These are phyloP conservation scores for Patella pellucida DNA, from an alignment of 2,888 invertebrate genomes.

Conservation along the genomic window DNA sequence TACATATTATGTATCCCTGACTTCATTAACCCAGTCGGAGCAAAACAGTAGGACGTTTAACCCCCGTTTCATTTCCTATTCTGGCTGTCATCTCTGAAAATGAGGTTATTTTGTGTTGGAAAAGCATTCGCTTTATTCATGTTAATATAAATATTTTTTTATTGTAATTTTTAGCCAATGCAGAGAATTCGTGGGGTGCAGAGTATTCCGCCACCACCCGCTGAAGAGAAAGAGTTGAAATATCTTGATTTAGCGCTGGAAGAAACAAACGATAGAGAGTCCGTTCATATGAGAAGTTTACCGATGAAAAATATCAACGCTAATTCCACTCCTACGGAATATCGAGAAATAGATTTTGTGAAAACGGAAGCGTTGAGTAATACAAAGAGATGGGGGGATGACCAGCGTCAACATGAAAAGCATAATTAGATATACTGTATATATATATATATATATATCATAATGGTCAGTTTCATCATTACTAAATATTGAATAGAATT, in stretches of 20 bases:
- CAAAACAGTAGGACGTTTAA: too few relatives aligned
- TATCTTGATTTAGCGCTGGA: slow-evolving; percentile 90
- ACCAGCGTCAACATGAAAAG: slow-evolving; percentile 3
- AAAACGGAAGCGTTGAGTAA: slow-evolving; percentile 94
- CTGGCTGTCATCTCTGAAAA: too few relatives aligned
- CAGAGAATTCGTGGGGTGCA: neutral
- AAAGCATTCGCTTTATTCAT: too few relatives aligned
- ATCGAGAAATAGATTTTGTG: slow-evolving; percentile 93
- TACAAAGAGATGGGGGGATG: slow-evolving; percentile 42
- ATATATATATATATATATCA: too few relatives aligned
- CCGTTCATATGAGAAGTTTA: slow-evolving; percentile 22
- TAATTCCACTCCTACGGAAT: slow-evolving; percentile 76
- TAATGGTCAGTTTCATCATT: too few relatives aligned
- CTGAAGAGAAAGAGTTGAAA: slow-evolving; percentile 75
- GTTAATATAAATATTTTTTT: neutral
- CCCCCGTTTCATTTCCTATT: too few relatives aligned
- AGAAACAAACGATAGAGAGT: slow-evolving; percentile 58
- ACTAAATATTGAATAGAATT: too few relatives aligned
- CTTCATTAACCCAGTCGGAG: too few relatives aligned
- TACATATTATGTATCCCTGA: too few relatives aligned
- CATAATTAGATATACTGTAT: neutral
- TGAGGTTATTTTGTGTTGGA: too few relatives aligned
- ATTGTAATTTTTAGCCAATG: neutral
- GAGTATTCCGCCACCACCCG: slow-evolving; percentile 38
- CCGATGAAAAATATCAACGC: slow-evolving; percentile 6